These are phyloP conservation scores for Lepidocyrtoides sp. DNA, from an alignment of 2,888 invertebrate genomes.

Conservation along the genomic window DNA sequence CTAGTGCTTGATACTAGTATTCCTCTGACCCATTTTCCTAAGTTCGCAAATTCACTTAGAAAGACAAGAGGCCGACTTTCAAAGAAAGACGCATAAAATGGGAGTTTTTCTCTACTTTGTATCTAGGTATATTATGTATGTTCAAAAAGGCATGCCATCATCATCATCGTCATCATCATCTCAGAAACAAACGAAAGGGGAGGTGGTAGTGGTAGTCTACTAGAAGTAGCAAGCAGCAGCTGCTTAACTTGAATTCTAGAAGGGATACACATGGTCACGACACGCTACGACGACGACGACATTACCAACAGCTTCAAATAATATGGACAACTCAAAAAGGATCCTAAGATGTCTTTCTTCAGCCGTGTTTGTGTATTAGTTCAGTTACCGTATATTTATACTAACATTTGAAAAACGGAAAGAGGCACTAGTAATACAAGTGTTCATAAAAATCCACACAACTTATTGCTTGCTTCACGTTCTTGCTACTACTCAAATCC, in stretches of 20 bases:
- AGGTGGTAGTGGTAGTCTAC: neutral
- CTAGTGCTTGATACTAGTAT: slow-evolving; percentile 20
- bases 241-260: slow-evolving; percentile 54
- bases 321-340: slow-evolving; percentile 54
- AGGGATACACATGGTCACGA: slow-evolving; percentile 65
- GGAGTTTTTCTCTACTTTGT: neutral
- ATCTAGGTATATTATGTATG: neutral
- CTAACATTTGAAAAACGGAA: neutral
- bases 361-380: neutral
- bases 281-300: slow-evolving; percentile 49
- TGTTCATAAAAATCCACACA: slow-evolving; percentile 69
- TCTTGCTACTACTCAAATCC: slow-evolving; percentile 38
- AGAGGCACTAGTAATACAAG: slow-evolving; percentile 46
- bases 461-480: slow-evolving; percentile 58
- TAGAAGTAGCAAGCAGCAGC: too few relatives aligned
- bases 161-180: slow-evolving; percentile 8
- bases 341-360: slow-evolving; percentile 17
- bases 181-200: neutral
- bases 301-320: slow-evolving; percentile 66
- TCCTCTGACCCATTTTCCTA: slow-evolving; percentile 64
- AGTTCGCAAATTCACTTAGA: slow-evolving; percentile 67
- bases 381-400: too few relatives aligned
- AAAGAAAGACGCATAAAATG: neutral
- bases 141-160: slow-evolving; percentile 51
- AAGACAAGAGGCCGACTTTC: slow-evolving; percentile 7